Conservation (phyloP, 2,888 invertebrate genomes). For the Odontomyia ornata region DNA sequence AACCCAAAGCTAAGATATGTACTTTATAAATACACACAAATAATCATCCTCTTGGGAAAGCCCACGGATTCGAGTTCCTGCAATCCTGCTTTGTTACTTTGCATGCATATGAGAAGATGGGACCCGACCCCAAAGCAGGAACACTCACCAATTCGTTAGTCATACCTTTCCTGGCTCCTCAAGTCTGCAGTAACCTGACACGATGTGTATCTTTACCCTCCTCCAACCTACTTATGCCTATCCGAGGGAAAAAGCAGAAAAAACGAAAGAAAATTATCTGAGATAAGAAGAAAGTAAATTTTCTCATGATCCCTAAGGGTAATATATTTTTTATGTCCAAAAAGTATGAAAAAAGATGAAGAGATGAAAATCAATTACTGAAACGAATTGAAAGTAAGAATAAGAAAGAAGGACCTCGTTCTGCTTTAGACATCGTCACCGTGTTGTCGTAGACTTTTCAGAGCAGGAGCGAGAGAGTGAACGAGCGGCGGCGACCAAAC, state of each 20-base stretch:
- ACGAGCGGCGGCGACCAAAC: constrained; percentile 1
- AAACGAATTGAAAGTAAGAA: constrained; percentile 47
- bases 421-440: not conserved
- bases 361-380: constrained; percentile 49
- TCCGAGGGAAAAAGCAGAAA: not conserved
- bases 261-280: constrained; percentile 37
- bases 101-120: too few species aligned
- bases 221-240: not conserved
- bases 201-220: not conserved
- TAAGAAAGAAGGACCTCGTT: constrained; percentile 1
- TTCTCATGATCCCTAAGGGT: constrained; percentile 45
- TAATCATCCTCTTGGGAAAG: too few species aligned
- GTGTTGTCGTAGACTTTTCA: constrained; percentile 1
- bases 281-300: constrained; percentile 43
- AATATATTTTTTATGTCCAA: constrained; percentile 50
- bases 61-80: too few species aligned
- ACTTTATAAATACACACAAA: too few species aligned
- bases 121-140: too few species aligned
- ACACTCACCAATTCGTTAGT: not conserved
- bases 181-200: not conserved
- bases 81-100: too few species aligned
- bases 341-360: constrained; percentile 42
- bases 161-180: not conserved
- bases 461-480: not conserved
- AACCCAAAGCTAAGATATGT: too few species aligned